A percentile compares a stretch with the other conserved stretches of the same genome.
Conservation (phyloP, 2,888 invertebrate genomes). For the Phasia obesa region DNA sequence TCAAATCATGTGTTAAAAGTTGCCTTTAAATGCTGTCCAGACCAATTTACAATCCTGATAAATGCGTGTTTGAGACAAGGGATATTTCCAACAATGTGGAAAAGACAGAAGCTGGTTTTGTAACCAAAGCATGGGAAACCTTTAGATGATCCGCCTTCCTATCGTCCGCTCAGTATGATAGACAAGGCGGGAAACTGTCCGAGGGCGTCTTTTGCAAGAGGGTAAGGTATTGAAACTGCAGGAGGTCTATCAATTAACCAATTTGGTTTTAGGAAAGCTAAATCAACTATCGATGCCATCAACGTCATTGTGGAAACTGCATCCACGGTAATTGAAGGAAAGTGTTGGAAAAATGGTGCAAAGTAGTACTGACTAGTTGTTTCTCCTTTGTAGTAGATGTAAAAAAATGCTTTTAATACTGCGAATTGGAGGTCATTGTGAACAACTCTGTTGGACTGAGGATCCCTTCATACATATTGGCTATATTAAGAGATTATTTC, state of each 20-base stretch:
- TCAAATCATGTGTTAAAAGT: background rate
- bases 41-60: no score
- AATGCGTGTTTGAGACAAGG: no score
- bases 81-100: no score
- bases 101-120: no score
- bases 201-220: slow-evolving; percentile 9
- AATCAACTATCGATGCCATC: slow-evolving; percentile 24
- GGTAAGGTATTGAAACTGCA: background rate
- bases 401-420: slow-evolving; percentile 61
- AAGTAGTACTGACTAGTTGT: slow-evolving; percentile 45
- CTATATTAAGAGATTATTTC: slow-evolving; percentile 27
- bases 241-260: slow-evolving; percentile 11
- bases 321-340: slow-evolving; percentile 32
- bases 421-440: slow-evolving; percentile 24
- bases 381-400: slow-evolving; percentile 32
- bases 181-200: slow-evolving; percentile 31
- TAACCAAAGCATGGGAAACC: no score
- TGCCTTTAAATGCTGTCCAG: no score
- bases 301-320: slow-evolving; percentile 18
- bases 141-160: slow-evolving; percentile 11
- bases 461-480: slow-evolving; percentile 4
- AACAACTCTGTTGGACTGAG: background rate
- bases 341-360: slow-evolving; percentile 22
- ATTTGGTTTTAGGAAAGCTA: slow-evolving; percentile 33
- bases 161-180: slow-evolving; percentile 40